Evolutionary conservation across 2,113 vertebrate species (phyloP).

Genomic region (Stomatorhinus ivindoensis): DNA sequence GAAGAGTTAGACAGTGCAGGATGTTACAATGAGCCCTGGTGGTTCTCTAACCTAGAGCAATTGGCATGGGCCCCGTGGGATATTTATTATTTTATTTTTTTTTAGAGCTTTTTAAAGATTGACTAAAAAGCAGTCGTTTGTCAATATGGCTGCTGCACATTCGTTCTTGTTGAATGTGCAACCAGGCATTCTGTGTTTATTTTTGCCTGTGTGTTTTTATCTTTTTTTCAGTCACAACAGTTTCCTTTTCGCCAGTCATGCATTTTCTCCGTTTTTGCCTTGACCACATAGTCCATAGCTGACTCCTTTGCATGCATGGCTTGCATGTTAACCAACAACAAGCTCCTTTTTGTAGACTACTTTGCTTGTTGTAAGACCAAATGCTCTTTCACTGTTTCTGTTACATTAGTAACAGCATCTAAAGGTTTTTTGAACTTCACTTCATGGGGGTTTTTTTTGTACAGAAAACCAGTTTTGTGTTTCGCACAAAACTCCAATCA

Average conservation of each 20-base stretch:
- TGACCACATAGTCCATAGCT: neutral
- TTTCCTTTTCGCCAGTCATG: neutral
- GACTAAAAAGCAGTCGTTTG: neutral
- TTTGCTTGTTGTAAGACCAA: neutral
- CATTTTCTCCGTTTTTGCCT: neutral
- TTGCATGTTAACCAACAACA: neutral
- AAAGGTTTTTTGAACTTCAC: neutral
- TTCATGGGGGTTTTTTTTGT: neutral
- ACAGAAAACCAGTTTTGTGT: neutral
- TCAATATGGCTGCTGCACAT: neutral
- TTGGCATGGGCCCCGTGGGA: neutral
- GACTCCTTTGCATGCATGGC: neutral
- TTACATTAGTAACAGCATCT: neutral
- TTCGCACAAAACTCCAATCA: neutral
- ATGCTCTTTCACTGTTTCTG: neutral
- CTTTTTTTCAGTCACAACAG: neutral
- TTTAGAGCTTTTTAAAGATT: neutral
- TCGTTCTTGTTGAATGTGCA: neutral
- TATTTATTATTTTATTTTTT: neutral
- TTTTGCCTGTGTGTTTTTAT: neutral
- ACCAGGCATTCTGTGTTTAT: neutral
- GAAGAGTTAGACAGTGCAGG: neutral
- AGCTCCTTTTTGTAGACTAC: neutral
- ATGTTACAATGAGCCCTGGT: neutral
- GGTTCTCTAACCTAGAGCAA: neutral